These are phyloP conservation scores for Tenrec ecaudatus DNA, from an alignment of 2,113 vertebrate genomes.

Conservation along the genomic window DNA sequence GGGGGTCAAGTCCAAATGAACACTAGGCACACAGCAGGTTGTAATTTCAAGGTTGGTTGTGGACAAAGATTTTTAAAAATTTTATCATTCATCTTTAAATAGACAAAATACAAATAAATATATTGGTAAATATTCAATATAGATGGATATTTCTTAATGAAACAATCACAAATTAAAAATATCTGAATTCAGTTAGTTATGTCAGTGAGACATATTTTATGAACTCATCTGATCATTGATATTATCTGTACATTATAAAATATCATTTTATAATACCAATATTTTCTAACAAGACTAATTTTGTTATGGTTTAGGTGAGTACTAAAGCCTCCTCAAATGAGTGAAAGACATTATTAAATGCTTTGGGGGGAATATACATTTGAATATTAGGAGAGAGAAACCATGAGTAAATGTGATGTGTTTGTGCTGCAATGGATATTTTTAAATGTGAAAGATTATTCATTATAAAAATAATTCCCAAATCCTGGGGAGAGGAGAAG, in stretches of 20 bases:
- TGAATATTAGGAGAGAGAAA: not conserved
- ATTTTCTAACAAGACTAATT: not conserved
- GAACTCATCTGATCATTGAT: slow-evolving; percentile 60
- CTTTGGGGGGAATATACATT: not conserved
- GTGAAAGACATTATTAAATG: not conserved
- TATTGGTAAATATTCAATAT: not conserved
- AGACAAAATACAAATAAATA: slow-evolving; percentile 2
- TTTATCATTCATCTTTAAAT: not conserved
- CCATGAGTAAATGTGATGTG: not conserved
- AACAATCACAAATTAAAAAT: not conserved
- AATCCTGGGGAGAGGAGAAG: not conserved
- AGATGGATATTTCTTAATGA: no score
- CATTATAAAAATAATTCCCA: not conserved
- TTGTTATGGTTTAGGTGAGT: slow-evolving; percentile 65
- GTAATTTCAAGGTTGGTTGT: no score
- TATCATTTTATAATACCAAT: not conserved
- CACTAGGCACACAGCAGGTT: not conserved
- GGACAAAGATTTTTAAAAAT: not conserved
- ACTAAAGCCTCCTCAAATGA: slow-evolving; percentile 47
- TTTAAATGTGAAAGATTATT: not conserved
- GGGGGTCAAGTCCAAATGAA: not conserved
- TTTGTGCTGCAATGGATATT: not conserved
- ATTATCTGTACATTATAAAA: slow-evolving; percentile 36
- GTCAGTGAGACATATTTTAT: slow-evolving; percentile 53
- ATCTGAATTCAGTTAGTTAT: slow-evolving; percentile 41